A percentile compares a stretch with the other conserved stretches of the same genome.
phyloP scores from a whole-genome alignment of 1,140 invertebrate species.

The Neomicropteryx cornuta region DNA sequence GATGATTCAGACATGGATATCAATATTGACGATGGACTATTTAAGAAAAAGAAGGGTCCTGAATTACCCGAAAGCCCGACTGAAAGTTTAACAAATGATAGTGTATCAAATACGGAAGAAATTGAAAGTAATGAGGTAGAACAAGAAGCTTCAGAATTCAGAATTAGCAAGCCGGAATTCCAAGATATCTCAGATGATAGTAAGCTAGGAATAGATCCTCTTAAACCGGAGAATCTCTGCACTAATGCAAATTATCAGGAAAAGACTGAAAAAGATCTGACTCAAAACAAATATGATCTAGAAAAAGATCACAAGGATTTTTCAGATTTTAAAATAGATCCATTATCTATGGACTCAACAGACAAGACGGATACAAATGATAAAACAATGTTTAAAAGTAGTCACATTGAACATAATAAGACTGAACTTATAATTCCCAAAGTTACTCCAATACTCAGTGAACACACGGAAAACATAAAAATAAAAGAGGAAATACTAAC shows the following conservation, averaged over 20 bases:
- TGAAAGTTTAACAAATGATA: slow-evolving; percentile 70
- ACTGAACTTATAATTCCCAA: slow-evolving; percentile 47
- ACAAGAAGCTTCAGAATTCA: slow-evolving; percentile 41
- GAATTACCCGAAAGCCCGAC: slow-evolving; percentile 59
- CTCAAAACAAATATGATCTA: slow-evolving; percentile 21
- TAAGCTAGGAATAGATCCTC: slow-evolving; percentile 5
- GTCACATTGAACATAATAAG: slow-evolving; percentile 34
- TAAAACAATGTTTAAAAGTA: slow-evolving; percentile 18
- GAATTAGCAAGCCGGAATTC: slow-evolving; percentile 32
- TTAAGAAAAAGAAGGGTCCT: slow-evolving; percentile 61
- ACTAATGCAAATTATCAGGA: slow-evolving; percentile 19
- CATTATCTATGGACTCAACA: slow-evolving; percentile 12
- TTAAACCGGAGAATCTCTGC: slow-evolving; percentile 20
- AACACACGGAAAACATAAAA: slow-evolving; percentile 38
- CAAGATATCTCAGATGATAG: slow-evolving; percentile 17
- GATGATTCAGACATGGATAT: slow-evolving; percentile 48
- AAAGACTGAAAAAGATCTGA: slow-evolving; percentile 28
- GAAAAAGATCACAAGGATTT: slow-evolving; percentile 29
- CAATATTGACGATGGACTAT: slow-evolving; percentile 42
- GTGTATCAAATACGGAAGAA: slow-evolving; percentile 67
- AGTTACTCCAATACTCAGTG: slow-evolving; percentile 35
- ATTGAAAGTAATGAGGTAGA: slow-evolving; percentile 51
- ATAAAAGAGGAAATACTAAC: slow-evolving; percentile 46
- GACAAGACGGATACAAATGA: slow-evolving; percentile 8
- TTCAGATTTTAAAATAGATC: slow-evolving; percentile 31